Percentiles rank a stretch among this genome's conserved stretches.
These are phyloP conservation scores for Polypterus senegalus DNA, from an alignment of 2,113 vertebrate genomes.

Conservation along the genomic window DNA sequence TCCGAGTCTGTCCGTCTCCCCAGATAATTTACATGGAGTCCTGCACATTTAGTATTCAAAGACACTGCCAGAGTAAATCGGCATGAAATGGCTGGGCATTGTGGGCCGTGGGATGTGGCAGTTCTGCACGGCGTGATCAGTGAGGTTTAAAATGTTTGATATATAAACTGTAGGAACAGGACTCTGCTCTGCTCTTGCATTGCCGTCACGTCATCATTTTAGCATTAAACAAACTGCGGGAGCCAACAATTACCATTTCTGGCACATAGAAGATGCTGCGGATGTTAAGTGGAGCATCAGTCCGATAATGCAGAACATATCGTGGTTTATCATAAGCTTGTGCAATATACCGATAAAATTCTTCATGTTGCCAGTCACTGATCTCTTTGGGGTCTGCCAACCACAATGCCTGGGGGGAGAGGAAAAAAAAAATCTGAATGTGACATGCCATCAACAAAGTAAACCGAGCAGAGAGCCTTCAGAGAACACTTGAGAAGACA, in stretches of 20 bases:
- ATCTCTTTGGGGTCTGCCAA: conserved; percentile 88
- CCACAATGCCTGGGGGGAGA: conserved; percentile 71
- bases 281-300: conserved; percentile 87
- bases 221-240: background rate
- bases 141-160: too few species aligned
- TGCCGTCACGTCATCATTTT: background rate
- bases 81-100: too few species aligned
- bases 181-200: too few species aligned
- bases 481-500: background rate
- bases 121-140: too few species aligned
- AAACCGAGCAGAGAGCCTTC: background rate
- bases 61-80: too few species aligned
- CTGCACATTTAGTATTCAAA: too few species aligned
- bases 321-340: conserved; percentile 81
- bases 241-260: conserved; percentile 42
- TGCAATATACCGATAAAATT: conserved; percentile 82
- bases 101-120: too few species aligned
- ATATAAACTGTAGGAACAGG: too few species aligned
- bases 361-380: conserved; percentile 77
- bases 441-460: background rate
- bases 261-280: conserved; percentile 92
- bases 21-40: too few species aligned
- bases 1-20: too few species aligned
- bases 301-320: conserved; percentile 79
- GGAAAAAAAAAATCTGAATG: background rate